phyloP scores from a whole-genome alignment of 2,797 vertebrate genomes.

The Sebastes minor region DNA sequence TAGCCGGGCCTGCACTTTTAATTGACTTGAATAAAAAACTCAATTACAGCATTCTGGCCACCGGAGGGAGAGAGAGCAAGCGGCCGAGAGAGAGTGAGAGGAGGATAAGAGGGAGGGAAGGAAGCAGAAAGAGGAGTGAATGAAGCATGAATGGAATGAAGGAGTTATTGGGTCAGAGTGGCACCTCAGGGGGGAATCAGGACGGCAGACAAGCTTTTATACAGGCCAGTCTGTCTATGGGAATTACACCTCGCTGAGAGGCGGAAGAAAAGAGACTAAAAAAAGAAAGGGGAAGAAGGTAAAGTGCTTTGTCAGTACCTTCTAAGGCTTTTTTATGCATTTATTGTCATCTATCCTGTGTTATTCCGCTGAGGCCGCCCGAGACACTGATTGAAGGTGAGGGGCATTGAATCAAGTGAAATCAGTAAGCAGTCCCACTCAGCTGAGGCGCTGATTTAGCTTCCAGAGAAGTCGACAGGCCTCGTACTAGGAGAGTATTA shows the following conservation, averaged over 20 bases:
- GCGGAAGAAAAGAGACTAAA: slow-evolving; percentile 34
- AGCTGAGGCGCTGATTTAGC: slow-evolving; percentile 53
- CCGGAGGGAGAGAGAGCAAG: slow-evolving; percentile 66
- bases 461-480: slow-evolving; percentile 48
- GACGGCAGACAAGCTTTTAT: slow-evolving; percentile 67
- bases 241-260: slow-evolving; percentile 64
- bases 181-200: slow-evolving; percentile 70
- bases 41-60: slow-evolving; percentile 77
- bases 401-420: slow-evolving; percentile 65
- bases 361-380: slow-evolving; percentile 40
- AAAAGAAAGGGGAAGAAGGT: slow-evolving; percentile 14
- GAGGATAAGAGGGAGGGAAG: slow-evolving; percentile 28
- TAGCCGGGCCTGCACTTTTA: slow-evolving; percentile 74
- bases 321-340: slow-evolving; percentile 53
- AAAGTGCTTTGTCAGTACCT: slow-evolving; percentile 43
- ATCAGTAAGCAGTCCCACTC: slow-evolving; percentile 61
- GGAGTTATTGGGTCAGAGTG: slow-evolving; percentile 80
- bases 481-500: slow-evolving; percentile 47
- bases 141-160: slow-evolving; percentile 71
- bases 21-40: slow-evolving; percentile 83
- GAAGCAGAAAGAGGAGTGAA: slow-evolving; percentile 51
- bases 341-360: slow-evolving; percentile 58
- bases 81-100: slow-evolving; percentile 23
- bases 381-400: slow-evolving; percentile 69
- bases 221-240: slow-evolving; percentile 67